Evolutionary conservation across 2,888 invertebrate species (phyloP), one percentile per base, ranked within the genome.

Genomic region (Melipona bicolor): DNA sequence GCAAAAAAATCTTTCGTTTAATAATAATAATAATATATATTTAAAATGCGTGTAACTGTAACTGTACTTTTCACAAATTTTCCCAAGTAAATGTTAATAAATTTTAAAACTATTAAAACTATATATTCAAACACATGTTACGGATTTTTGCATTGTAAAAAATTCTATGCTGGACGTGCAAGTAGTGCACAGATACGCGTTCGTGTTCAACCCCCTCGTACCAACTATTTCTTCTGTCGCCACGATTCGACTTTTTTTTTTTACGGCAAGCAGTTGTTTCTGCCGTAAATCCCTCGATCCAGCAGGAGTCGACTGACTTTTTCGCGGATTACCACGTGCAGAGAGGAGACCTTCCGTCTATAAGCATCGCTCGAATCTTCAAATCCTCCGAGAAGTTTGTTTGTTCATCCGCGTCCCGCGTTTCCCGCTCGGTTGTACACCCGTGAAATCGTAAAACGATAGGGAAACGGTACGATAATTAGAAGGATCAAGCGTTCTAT

Each of bases 201-300:
- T 43, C 43, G 43, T 11, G 43, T 43, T 43, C 43, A 43, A 43
- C 9, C 43, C 81, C 81, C 76, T 83, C 81, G 32, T 19, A 2
- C 5, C 49, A 21, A n/a, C 71, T n/a, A n/a, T 24, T 49, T 71
- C 11, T 9, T 43, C 9, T 11, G 19, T 84, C 73, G 77, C 73
- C 69, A 74, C 75, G 62, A 70, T 3, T 11, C 19, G 62, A 19
- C 11, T 19, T 19, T 27, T 21, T 9, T 17, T 24, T 85, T 91
- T 90, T 91, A 88, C 85, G 87, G 87, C 77, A 11, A 43, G 83
- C 77, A 89, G 86, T 91, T 88, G 90, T 88, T 89, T 90, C 91
- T 89, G 90, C 86, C 85, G 91, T 92, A 90, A 90, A 92, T 91
- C 89, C 90, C 82, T 86, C 84, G 87, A 91, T 90, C 90, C 89